phyloP scores from a whole-genome alignment of 2,797 vertebrate genomes.

The Tarsius wallacei region DNA sequence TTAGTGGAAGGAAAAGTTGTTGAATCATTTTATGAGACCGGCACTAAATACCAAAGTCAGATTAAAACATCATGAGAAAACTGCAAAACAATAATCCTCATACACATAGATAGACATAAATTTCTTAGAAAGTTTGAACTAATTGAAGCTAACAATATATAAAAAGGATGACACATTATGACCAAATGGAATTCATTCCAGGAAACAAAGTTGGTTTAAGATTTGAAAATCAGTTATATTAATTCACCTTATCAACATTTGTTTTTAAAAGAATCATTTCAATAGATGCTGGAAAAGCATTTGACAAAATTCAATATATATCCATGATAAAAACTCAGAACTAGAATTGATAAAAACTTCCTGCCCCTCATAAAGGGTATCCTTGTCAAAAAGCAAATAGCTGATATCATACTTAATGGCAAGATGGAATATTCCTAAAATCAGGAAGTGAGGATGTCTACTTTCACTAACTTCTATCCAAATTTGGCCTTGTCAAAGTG shows the following conservation, averaged over 20 bases:
- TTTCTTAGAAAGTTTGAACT: constrained; percentile 30
- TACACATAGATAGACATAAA: not conserved
- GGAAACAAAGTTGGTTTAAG: not conserved
- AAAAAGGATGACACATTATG: not conserved
- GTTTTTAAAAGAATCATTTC: not conserved
- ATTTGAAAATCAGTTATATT: constrained; percentile 41
- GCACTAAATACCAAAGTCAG: not conserved
- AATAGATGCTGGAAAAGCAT: not conserved
- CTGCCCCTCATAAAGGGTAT: not conserved
- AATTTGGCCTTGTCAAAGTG: not conserved
- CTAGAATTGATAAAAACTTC: not conserved
- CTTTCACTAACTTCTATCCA: not conserved
- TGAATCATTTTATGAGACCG: not conserved
- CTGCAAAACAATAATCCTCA: not conserved
- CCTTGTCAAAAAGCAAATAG: not conserved
- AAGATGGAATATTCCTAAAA: not conserved
- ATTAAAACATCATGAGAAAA: constrained; percentile 17
- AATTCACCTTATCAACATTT: not conserved
- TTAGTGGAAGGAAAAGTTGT: not conserved
- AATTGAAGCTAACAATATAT: not conserved
- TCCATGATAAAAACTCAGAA: constrained; percentile 22
- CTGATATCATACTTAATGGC: not conserved
- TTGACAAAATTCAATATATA: not conserved
- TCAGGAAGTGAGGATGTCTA: not conserved
- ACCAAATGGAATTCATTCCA: not conserved